Evolutionary conservation across 2,888 invertebrate species (phyloP).

Genomic region (Thalpophila matura): DNA sequence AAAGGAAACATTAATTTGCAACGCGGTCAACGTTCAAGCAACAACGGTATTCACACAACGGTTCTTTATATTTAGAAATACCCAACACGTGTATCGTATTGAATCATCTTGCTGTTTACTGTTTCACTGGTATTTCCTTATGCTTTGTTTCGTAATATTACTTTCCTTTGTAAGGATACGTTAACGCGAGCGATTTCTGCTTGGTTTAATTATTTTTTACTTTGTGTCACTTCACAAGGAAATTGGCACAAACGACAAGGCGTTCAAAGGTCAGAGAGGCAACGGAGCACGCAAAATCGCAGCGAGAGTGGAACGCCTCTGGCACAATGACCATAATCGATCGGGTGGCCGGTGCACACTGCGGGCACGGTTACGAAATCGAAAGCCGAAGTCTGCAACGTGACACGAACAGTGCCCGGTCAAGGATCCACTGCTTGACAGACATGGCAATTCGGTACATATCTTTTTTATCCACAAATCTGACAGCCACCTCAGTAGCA

Average conservation of each 20-base stretch:
- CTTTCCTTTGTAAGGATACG: slow-evolving; percentile 66
- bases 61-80: slow-evolving; percentile 85
- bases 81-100: slow-evolving; percentile 81
- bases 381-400: slow-evolving; percentile 76
- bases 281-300: slow-evolving; percentile 67
- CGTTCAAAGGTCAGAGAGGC: slow-evolving; percentile 69
- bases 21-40: slow-evolving; percentile 80
- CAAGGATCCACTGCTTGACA: slow-evolving; percentile 74
- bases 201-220: slow-evolving; percentile 34
- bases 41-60: slow-evolving; percentile 83
- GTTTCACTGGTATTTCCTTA: slow-evolving; percentile 76
- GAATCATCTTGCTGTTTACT: slow-evolving; percentile 82
- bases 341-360: slow-evolving; percentile 72
- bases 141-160: slow-evolving; percentile 73
- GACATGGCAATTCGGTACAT: slow-evolving; percentile 38
- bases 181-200: slow-evolving; percentile 16
- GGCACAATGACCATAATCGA: slow-evolving; percentile 85
- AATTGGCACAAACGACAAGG: slow-evolving; percentile 65
- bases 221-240: slow-evolving; percentile 58
- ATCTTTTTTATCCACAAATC: slow-evolving; percentile 23
- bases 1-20: slow-evolving; percentile 78
- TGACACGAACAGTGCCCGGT: slow-evolving; percentile 78
- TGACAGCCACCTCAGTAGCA: slow-evolving; percentile 12
- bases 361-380: slow-evolving; percentile 80
- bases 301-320: slow-evolving; percentile 78